Evolutionary conservation across 1,140 invertebrate species (phyloP).

Genomic region (Thereuonema tuberculata): DNA sequence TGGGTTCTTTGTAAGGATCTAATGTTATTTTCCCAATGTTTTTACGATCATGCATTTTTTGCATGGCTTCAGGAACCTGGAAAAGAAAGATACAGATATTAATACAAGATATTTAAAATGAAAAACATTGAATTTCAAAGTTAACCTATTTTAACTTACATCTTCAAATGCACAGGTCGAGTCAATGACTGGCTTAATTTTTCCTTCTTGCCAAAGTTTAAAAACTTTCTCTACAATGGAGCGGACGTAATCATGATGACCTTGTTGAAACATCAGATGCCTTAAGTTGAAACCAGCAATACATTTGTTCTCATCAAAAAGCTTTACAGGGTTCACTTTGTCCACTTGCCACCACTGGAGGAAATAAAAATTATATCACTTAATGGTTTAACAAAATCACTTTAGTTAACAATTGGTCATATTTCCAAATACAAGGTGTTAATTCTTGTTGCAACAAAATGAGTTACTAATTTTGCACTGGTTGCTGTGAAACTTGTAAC

Average conservation of each 20-base stretch:
- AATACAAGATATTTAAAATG: background rate
- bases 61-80: constrained; percentile 72
- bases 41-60: constrained; percentile 79
- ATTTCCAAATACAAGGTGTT: too few relatives aligned
- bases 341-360: constrained; percentile 79
- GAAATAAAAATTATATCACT: too few relatives aligned
- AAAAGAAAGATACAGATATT: constrained; percentile 8
- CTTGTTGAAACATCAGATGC: constrained; percentile 66
- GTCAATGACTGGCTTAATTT: constrained; percentile 67
- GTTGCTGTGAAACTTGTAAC: too few relatives aligned
- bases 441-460: too few relatives aligned
- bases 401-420: too few relatives aligned
- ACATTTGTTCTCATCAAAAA: constrained; percentile 78
- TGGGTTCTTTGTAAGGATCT: constrained; percentile 52
- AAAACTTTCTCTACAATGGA: constrained; percentile 55
- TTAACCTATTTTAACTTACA: constrained; percentile 32
- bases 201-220: constrained; percentile 53
- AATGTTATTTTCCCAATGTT: constrained; percentile 78
- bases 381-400: too few relatives aligned
- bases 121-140: background rate
- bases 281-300: constrained; percentile 68
- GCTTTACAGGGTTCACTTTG: constrained; percentile 70
- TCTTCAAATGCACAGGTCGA: constrained; percentile 76
- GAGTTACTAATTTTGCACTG: too few relatives aligned
- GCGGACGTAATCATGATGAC: constrained; percentile 51